Conservation (phyloP, 1,140 invertebrate species). For the Hesperophylax magnus region DNA sequence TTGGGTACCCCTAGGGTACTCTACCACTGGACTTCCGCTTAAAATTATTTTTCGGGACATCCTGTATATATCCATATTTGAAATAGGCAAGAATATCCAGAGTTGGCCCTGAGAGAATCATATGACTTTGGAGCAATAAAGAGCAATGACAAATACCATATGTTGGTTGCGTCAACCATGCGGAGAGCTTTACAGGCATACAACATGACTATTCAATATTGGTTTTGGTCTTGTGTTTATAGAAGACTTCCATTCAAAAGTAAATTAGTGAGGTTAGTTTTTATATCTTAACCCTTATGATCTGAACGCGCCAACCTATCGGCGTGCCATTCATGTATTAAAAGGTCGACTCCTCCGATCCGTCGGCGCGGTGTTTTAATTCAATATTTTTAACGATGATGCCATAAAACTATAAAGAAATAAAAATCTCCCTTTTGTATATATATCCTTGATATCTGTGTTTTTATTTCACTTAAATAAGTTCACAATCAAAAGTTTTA, state of each 20-base stretch:
- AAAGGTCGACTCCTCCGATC: no score
- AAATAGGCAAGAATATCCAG: background rate
- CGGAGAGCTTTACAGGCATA: conserved; percentile 62
- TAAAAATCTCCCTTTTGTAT: no score
- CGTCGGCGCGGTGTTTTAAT: no score
- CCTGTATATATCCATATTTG: background rate
- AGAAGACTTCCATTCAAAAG: conserved; percentile 56
- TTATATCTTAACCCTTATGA: background rate
- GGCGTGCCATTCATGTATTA: no score
- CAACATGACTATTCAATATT: conserved; percentile 65
- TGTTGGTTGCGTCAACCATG: conserved; percentile 61
- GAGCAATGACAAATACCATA: conserved; percentile 15
- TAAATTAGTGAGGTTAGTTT: conserved; percentile 57
- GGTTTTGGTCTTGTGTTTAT: conserved; percentile 64
- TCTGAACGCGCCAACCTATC: no score
- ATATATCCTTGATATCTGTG: no score
- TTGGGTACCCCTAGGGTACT: no score
- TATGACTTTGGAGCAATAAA: conserved; percentile 2
- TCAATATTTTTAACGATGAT: no score
- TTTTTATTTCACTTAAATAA: no score
- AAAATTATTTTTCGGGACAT: no score
- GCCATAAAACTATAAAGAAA: no score
- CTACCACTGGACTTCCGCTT: no score
- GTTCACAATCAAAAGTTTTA: background rate
- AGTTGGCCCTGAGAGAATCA: background rate